Evolutionary conservation across 2,888 invertebrate genomes (phyloP), one percentile per base, ranked within the genome.

Genomic region (Drosophila kokeensis): DNA sequence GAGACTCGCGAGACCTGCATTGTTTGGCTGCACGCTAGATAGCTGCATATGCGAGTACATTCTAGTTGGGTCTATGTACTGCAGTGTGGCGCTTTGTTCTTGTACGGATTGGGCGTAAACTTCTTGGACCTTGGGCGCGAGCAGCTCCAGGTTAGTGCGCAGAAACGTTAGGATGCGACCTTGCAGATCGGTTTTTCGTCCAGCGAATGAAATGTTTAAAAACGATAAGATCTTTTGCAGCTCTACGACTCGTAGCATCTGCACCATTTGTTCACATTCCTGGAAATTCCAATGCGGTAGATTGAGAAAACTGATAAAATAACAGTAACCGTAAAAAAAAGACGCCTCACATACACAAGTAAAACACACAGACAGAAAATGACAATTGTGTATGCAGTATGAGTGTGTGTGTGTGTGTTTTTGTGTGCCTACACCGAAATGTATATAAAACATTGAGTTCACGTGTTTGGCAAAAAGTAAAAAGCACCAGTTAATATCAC

Each of bases 171-270:
- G 91, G 70, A 97, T 96, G 89, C 97, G 94, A 73, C 95, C 94
- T 93, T 97, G 96, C 68, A 97, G 94, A 93, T 97, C 97, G 89
- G 94, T 95, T 94, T 97, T 97, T 91, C 96, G 94, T 76, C 97
- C 97, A 87, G 95, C 95, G 93, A 96, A 96, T 91, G 96, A 96
- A 92, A 96, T 95, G 82, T 96, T 96, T 85, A 96, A 96, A 93
- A 95, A 96, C 90, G 96, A 96, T 92, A 97, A 94, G 92, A 97
- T 94, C 94, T 96, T 96, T 94, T 97, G 97, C 92, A 97, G 95
- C 93, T 97, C 97, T 92, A 96, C 96, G 87, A 97, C 97, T 90
- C 97, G 95, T 94, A 97, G 97, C 87, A 91, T 91, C 83, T 90
- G 90, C 88, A 93, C 82, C 92, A 92, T 93, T 81, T 92, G 92